These are phyloP conservation scores for Lasioglossum morio DNA, from an alignment of 2,888 invertebrate genomes.

Conservation along the genomic window DNA sequence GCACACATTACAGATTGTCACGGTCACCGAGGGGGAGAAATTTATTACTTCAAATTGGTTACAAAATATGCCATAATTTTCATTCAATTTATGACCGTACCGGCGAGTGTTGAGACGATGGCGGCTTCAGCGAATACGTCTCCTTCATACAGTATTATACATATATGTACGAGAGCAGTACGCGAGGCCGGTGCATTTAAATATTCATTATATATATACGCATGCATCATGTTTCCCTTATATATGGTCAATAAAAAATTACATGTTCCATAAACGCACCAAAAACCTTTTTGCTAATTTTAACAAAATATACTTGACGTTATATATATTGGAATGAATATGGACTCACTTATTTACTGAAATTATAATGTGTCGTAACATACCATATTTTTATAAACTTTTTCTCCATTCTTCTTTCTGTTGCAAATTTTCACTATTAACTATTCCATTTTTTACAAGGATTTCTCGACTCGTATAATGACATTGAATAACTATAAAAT, in stretches of 20 bases:
- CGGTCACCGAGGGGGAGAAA: constrained; percentile 59
- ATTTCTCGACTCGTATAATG: neutral
- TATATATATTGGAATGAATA: no score
- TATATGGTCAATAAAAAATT: constrained; percentile 1
- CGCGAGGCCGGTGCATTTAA: constrained; percentile 59
- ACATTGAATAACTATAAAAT: neutral
- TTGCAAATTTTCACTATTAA: neutral
- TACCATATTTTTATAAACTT: neutral
- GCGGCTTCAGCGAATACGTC: constrained; percentile 29
- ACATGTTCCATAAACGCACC: neutral
- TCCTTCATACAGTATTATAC: constrained; percentile 50
- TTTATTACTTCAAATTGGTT: constrained; percentile 76
- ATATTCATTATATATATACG: constrained; percentile 62
- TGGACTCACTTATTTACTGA: neutral
- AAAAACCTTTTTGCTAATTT: neutral
- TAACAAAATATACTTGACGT: neutral
- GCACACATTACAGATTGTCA: constrained; percentile 58
- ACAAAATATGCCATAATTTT: constrained; percentile 74
- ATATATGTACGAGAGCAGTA: constrained; percentile 45
- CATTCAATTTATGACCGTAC: constrained; percentile 53
- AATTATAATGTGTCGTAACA: neutral
- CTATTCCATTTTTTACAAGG: neutral
- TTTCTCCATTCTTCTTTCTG: neutral
- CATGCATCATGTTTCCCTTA: constrained; percentile 59
- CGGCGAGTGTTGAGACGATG: constrained; percentile 70